A percentile compares a stretch with the other conserved stretches of the same genome.
Evolutionary conservation across 2,797 vertebrate genomes (phyloP).

Genomic region (Xenentodon cancila): DNA sequence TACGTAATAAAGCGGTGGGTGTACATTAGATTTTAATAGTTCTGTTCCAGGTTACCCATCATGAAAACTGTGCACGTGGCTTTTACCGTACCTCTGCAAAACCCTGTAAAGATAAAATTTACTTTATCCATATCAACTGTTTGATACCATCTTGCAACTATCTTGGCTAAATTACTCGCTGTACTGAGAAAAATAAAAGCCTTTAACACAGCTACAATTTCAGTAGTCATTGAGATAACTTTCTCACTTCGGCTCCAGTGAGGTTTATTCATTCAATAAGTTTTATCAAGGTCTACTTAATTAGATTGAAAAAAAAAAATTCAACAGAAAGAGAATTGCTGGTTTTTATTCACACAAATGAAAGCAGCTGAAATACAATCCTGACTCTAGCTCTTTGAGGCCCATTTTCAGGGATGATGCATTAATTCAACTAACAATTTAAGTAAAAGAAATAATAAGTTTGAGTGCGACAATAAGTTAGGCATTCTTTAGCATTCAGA

Average conservation of each 20-base stretch:
- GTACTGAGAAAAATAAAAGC: conserved; percentile 1
- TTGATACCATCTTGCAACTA: too few relatives aligned
- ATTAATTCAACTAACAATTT: conserved; percentile 34
- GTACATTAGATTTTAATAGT: too few relatives aligned
- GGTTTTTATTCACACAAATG: conserved; percentile 21
- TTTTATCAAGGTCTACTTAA: conserved; percentile 49
- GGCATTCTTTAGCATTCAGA: conserved; percentile 15
- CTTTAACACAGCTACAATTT: conserved; percentile 2
- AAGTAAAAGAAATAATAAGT: conserved; percentile 23
- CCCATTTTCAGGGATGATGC: conserved; percentile 41
- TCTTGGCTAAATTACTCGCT: too few relatives aligned
- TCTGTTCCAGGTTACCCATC: too few relatives aligned
- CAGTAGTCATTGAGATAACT: conserved; percentile 18
- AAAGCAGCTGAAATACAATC: conserved; percentile 34
- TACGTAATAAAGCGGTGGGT: too few relatives aligned
- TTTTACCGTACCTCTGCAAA: too few relatives aligned
- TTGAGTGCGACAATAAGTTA: conserved; percentile 7
- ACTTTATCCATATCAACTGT: too few relatives aligned
- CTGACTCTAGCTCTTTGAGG: conserved; percentile 29
- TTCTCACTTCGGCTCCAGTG: conserved; percentile 15
- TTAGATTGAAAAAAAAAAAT: conserved; percentile 25
- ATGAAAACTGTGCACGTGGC: too few relatives aligned
- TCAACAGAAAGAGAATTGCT: conserved; percentile 10
- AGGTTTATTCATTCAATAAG: conserved; percentile 35
- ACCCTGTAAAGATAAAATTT: too few relatives aligned